A percentile compares a stretch with the other conserved stretches of the same genome.
Conservation (phyloP, 1,140 invertebrate species). For the Drosophila sturtevanti region DNA sequence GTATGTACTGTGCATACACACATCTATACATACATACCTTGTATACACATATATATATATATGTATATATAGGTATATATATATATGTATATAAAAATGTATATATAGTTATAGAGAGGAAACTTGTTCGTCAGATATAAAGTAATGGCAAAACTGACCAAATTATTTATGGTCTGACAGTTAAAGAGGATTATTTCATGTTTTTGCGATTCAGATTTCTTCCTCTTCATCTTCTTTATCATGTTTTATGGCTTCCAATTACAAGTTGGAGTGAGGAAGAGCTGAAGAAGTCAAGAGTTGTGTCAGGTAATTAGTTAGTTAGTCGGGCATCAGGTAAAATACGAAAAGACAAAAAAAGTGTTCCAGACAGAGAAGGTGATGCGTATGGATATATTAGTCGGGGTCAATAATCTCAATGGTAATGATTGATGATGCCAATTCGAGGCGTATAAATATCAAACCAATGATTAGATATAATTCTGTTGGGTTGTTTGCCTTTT, state of each 20-base stretch:
- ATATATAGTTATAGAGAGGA: constrained; percentile 25
- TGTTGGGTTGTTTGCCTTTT: neutral
- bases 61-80: neutral
- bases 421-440: constrained; percentile 9
- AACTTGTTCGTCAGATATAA: constrained; percentile 46
- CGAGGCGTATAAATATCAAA: neutral
- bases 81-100: neutral
- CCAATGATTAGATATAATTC: neutral
- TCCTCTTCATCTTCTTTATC: constrained; percentile 48
- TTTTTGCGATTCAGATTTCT: constrained; percentile 36
- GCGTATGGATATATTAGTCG: neutral
- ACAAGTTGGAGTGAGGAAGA: constrained; percentile 31
- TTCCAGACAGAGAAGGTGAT: neutral
- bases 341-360: neutral
- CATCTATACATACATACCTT: neutral
- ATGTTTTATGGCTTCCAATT: constrained; percentile 78
- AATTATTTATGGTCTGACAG: constrained; percentile 58
- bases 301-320: too few species aligned
- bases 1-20: constrained; percentile 3
- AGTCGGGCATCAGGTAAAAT: neutral
- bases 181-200: constrained; percentile 73
- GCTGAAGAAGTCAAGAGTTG: constrained; percentile 36
- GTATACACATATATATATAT: neutral
- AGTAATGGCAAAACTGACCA: constrained; percentile 30
- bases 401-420: neutral